Conservation (phyloP, 2,888 invertebrate species). For the Lasioglossum villosulum region DNA sequence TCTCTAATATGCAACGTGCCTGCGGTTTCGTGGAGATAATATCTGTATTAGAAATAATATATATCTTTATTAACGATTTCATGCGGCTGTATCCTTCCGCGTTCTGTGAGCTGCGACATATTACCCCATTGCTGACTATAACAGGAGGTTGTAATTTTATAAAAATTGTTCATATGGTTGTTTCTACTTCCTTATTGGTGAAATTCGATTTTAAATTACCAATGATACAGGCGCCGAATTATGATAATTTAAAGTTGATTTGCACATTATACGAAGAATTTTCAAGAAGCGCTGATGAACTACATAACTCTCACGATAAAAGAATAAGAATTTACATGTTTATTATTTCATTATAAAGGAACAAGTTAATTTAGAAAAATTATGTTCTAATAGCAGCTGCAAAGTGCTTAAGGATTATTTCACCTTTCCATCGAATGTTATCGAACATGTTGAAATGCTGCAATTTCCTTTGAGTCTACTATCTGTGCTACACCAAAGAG, state of each 20-base stretch:
- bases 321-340: background rate
- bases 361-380: background rate
- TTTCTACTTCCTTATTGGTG: background rate
- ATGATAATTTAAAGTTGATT: background rate
- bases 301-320: background rate
- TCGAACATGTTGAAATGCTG: background rate
- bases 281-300: background rate
- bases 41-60: background rate
- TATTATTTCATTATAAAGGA: background rate
- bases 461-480: background rate
- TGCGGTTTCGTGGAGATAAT: background rate
- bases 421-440: background rate
- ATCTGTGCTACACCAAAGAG: background rate
- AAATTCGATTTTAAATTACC: background rate
- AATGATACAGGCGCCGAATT: background rate
- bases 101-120: background rate
- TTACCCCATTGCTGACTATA: background rate
- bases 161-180: background rate
- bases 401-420: background rate
- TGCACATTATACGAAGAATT: background rate
- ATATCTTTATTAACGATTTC: background rate
- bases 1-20: background rate
- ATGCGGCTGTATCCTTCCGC: background rate
- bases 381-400: background rate
- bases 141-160: background rate